These are phyloP conservation scores for Melikaiella ostensackeni DNA, from an alignment of 2,888 invertebrate genomes.

Conservation along the genomic window DNA sequence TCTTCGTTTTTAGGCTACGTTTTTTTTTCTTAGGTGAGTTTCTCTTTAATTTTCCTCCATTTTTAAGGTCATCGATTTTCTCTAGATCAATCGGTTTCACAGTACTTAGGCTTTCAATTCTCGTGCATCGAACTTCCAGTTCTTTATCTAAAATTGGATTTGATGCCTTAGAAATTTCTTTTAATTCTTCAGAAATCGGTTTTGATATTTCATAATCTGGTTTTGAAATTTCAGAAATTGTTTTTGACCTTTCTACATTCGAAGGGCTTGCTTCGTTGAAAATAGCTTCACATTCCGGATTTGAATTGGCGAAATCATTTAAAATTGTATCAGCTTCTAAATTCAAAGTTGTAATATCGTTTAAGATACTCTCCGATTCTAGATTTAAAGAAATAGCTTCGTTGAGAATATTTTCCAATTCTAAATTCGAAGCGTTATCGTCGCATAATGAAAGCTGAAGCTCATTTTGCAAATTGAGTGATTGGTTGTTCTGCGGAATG, in stretches of 20 bases:
- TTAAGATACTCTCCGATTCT: slow-evolving; percentile 9
- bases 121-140: neutral
- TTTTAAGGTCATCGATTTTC: neutral
- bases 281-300: neutral
- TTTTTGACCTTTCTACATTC: neutral
- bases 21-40: neutral
- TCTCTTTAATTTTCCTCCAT: neutral
- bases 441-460: neutral
- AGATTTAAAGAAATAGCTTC: slow-evolving; percentile 20
- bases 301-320: neutral
- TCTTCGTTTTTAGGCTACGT: neutral
- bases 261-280: neutral
- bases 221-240: neutral
- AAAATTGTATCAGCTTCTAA: neutral
- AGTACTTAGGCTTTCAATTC: neutral
- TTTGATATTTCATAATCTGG: neutral
- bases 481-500: neutral
- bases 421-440: slow-evolving; percentile 1
- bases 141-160: neutral
- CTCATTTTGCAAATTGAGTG: neutral
- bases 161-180: neutral
- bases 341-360: slow-evolving; percentile 18
- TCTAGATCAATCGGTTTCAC: neutral
- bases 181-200: neutral
- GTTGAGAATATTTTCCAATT: slow-evolving; percentile 20